Percentiles rank a stretch among this genome's conserved stretches.
Evolutionary conservation across 2,797 vertebrate species (phyloP).

Genomic region (Avahi laniger): DNA sequence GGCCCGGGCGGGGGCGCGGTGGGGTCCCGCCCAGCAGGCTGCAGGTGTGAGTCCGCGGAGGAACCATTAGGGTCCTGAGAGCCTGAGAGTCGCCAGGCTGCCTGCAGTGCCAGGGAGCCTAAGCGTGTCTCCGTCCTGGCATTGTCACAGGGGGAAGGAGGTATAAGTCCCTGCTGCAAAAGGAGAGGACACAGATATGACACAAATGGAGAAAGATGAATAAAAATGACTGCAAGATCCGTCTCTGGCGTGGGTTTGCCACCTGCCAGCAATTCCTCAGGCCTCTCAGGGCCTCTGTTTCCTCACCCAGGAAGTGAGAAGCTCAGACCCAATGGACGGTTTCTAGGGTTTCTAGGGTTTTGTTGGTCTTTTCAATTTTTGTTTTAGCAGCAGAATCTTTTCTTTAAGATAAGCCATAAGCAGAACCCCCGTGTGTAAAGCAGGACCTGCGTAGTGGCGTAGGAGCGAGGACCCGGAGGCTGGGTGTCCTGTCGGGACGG

Average conservation of each 20-base stretch:
- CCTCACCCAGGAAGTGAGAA: neutral
- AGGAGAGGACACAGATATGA: neutral
- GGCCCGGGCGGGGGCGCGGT: fast-evolving
- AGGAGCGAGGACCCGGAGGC: fast-evolving
- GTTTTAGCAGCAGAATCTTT: neutral
- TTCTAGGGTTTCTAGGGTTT: neutral
- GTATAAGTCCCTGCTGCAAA: neutral
- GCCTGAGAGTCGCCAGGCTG: neutral
- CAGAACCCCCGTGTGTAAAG: neutral
- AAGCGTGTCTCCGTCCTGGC: neutral
- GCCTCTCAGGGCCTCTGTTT: neutral
- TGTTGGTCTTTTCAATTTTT: neutral
- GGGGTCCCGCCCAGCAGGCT: neutral
- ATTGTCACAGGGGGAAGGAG: neutral
- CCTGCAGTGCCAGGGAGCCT: neutral
- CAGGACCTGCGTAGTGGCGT: too few species aligned
- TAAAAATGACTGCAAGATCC: neutral
- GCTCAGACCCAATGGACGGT: neutral
- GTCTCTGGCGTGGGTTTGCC: neutral
- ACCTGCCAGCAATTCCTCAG: too few species aligned
- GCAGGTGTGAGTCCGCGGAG: neutral
- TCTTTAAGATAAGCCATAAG: neutral
- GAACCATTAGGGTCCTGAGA: neutral
- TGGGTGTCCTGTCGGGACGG: neutral
- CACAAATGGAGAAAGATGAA: neutral